These are phyloP conservation scores for Sciurus niger DNA, from an alignment of 2,113 vertebrate genomes.

Conservation along the genomic window DNA sequence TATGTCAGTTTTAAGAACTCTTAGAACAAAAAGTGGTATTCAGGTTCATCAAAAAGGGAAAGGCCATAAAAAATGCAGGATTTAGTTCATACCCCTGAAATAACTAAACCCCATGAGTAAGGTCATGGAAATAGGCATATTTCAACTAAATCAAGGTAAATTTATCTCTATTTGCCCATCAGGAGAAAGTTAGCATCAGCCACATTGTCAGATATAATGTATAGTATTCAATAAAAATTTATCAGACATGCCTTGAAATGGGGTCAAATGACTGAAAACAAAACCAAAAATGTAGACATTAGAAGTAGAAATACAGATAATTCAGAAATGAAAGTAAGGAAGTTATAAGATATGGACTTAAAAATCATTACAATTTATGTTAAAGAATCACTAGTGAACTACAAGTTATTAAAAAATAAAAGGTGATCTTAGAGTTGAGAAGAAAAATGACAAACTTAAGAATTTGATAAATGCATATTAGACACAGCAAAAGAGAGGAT, in stretches of 20 bases:
- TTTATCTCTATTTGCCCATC: background rate
- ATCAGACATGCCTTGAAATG: background rate
- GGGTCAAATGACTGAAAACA: background rate
- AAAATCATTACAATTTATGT: background rate
- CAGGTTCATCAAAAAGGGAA: background rate
- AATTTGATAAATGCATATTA: background rate
- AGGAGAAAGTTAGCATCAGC: background rate
- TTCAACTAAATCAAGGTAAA: background rate
- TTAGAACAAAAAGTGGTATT: too few relatives aligned
- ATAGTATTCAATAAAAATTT: background rate
- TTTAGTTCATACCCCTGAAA: background rate
- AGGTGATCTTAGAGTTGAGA: background rate
- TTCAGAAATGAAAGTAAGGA: background rate
- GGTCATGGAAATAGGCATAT: background rate
- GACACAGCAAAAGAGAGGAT: background rate
- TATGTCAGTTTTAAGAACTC: too few relatives aligned
- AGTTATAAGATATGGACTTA: background rate
- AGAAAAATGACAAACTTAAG: background rate
- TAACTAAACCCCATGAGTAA: background rate
- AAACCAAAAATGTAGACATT: background rate
- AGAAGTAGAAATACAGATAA: background rate
- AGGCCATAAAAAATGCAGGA: background rate
- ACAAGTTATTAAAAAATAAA: background rate
- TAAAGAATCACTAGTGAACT: background rate
- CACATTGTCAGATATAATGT: background rate